Percentiles rank a stretch among this genome's conserved stretches.
Conservation (phyloP, 2,113 vertebrate genomes). For the Hiodon tergisus region DNA sequence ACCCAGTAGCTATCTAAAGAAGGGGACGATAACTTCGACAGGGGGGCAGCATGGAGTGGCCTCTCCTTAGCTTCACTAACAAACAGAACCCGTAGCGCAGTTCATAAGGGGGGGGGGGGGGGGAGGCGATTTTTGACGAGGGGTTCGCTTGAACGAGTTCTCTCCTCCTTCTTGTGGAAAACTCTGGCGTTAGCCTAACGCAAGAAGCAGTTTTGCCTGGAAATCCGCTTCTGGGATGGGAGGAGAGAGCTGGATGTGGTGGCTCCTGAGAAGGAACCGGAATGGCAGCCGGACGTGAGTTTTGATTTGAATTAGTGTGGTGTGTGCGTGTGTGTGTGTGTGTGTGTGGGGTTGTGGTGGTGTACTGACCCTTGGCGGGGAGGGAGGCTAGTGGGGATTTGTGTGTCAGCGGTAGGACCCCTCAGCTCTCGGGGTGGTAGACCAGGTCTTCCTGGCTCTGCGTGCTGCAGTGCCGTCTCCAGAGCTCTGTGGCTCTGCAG, state of each 20-base stretch:
- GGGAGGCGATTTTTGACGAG: background rate
- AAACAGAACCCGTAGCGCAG: conserved; percentile 26
- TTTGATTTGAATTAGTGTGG: conserved; percentile 40
- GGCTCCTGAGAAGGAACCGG: conserved; percentile 29
- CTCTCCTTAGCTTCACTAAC: background rate
- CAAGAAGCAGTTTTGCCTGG: background rate
- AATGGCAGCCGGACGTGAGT: conserved; percentile 44
- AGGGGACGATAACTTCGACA: conserved; percentile 55
- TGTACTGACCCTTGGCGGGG: conserved; percentile 52
- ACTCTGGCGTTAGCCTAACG: background rate
- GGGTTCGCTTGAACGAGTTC: too few relatives aligned
- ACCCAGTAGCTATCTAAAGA: conserved; percentile 49
- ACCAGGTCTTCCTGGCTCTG: conserved; percentile 56
- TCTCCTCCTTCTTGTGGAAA: background rate
- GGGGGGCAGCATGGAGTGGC: conserved; percentile 39
- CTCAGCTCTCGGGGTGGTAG: conserved; percentile 57
- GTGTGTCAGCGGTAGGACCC: conserved; percentile 57
- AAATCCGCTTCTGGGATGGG: background rate
- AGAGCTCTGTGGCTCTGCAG: conserved; percentile 50
- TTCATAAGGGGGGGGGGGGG: conserved; percentile 37
- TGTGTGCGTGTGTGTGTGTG: conserved; percentile 52
- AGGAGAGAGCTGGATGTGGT: conserved; percentile 29
- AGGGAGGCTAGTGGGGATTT: conserved; percentile 22
- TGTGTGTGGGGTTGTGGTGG: conserved; percentile 54
- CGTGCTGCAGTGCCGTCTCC: conserved; percentile 71